Conservation (phyloP, 2,113 vertebrate genomes). For the Ascaphus truei region DNA sequence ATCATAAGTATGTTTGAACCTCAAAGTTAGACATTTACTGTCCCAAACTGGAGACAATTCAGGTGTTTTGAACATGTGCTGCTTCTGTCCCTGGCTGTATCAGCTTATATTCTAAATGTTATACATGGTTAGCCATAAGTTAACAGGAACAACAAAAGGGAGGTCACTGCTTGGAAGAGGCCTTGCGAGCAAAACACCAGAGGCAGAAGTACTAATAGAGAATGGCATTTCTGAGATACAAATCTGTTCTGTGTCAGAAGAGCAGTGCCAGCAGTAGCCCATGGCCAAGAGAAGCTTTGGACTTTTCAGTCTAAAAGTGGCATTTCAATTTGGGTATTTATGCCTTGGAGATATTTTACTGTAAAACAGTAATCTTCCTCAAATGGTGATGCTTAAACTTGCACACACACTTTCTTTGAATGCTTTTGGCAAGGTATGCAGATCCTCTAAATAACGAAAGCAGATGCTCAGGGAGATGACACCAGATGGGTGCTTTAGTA, state of each 20-base stretch:
- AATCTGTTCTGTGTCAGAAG: slow-evolving; percentile 44
- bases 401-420: slow-evolving; percentile 32
- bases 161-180: slow-evolving; percentile 37
- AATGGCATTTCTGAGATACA: slow-evolving; percentile 46
- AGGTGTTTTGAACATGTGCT: slow-evolving; percentile 9
- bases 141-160: slow-evolving; percentile 13
- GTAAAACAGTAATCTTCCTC: slow-evolving; percentile 57
- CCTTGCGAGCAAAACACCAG: slow-evolving; percentile 42
- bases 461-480: slow-evolving; percentile 34
- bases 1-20: no score
- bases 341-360: slow-evolving; percentile 55
- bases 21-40: no score
- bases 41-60: neutral
- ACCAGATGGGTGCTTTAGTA: slow-evolving; percentile 25
- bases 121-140: slow-evolving; percentile 20
- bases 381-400: slow-evolving; percentile 55
- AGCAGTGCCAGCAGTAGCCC: slow-evolving; percentile 35
- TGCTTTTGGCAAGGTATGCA: slow-evolving; percentile 45
- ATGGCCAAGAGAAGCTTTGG: slow-evolving; percentile 42
- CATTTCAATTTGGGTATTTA: slow-evolving; percentile 54
- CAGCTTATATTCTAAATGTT: neutral
- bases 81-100: neutral
- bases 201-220: slow-evolving; percentile 34
- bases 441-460: slow-evolving; percentile 55
- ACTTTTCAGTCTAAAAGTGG: slow-evolving; percentile 46